Evolutionary conservation across 2,113 vertebrate species (phyloP).

Genomic region (Cyphotilapia sp.): DNA sequence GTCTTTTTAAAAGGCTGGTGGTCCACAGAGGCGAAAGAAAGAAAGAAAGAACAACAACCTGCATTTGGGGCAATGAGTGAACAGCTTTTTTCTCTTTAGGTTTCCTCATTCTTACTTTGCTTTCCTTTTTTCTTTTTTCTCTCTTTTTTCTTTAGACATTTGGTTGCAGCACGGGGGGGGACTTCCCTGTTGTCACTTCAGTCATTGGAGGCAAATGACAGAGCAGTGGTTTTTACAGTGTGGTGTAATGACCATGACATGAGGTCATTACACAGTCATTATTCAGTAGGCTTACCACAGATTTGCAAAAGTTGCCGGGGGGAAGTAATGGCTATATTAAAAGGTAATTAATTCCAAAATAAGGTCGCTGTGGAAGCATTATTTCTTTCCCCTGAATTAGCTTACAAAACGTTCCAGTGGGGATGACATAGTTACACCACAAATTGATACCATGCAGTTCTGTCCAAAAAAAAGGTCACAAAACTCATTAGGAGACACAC

Average conservation of each 20-base stretch:
- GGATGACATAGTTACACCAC: not conserved
- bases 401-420: not conserved
- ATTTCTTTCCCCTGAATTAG: not conserved
- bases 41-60: not conserved
- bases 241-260: conserved; percentile 14
- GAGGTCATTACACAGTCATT: conserved; percentile 29
- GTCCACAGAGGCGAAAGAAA: not conserved
- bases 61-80: not conserved
- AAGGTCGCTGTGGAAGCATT: not conserved
- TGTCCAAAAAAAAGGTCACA: not conserved
- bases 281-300: not conserved
- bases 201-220: conserved; percentile 20
- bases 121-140: not conserved
- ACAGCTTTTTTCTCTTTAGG: not conserved
- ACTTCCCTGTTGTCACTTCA: conserved; percentile 8
- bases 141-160: not conserved
- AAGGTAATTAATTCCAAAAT: conserved; percentile 21
- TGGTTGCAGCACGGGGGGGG: not conserved
- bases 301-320: not conserved
- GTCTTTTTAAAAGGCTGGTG: conserved; percentile 20
- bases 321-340: not conserved
- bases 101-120: not conserved
- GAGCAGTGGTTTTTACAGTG: conserved; percentile 14
- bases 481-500: not conserved
- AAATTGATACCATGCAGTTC: not conserved